Base-by-base conservation (phyloP, 2,113 vertebrate genomes). In the Thermophis baileyi region DNA sequence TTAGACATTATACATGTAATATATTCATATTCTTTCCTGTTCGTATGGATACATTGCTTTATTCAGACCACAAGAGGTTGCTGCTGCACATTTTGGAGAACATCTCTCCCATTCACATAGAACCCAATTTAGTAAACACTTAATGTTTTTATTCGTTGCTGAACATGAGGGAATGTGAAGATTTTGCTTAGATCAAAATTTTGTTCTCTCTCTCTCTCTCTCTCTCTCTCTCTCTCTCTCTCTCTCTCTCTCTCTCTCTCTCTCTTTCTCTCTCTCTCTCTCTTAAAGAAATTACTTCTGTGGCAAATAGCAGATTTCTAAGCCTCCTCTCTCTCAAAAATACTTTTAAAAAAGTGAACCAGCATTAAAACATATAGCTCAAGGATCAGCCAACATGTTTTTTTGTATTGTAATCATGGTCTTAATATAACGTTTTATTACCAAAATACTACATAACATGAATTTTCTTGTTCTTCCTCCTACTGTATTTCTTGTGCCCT, bases 1-100 rank as follows among this genome's bases (percentile, higher is more conserved):
- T 49, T 95, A 97, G 97, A 95, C 95, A 95, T 96, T 96, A 95
- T 97, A 97, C 97, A 97, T 98, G 27, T 97, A 97, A 97, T 98
- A 97, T 96, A 95, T 97, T 97, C 94, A 95, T 96, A 94, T 93
- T 87, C 97, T 85, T 46, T 40, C 94, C 60, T 95, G 91, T 95
- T 93, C 91, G 95, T 97, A 95, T 1, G 92, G 92, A 94, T 95
- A 87, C 51, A 90, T 53, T 93, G 53, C 94, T 97, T 96, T 96
- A 60, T 87, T 96, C 97, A 97, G 93, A 95, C 97, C 97, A 97
- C 97, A 96, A 98, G 97, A 95, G 97, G 95, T 95, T 98, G 97
- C 97, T 98, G 95, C 96, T 97, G 93, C 96, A 95, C 95, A 90
- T 95, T 92, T 0, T 95, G 96, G 92, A 89, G 96, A 94, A 95